Evolutionary conservation across 1,140 invertebrate species (phyloP).

Genomic region (Plectrocnemia conspersa): DNA sequence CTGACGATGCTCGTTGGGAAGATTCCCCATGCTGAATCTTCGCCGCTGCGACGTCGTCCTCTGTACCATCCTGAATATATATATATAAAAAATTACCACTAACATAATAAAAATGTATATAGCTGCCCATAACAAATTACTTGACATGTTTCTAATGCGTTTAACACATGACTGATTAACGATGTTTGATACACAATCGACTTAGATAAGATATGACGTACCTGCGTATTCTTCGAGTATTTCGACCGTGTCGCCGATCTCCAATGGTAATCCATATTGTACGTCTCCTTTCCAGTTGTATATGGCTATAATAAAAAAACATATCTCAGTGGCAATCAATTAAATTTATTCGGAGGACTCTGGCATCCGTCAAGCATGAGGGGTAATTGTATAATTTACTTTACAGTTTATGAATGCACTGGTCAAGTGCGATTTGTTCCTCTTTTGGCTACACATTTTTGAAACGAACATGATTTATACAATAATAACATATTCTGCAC

Average conservation of each 20-base stretch:
- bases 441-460: too few relatives aligned
- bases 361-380: too few relatives aligned
- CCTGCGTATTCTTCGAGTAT: slow-evolving; percentile 84
- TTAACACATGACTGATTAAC: too few relatives aligned
- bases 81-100: slow-evolving; percentile 27
- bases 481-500: too few relatives aligned
- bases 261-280: slow-evolving; percentile 71
- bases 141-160: too few relatives aligned
- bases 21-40: slow-evolving; percentile 77
- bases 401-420: too few relatives aligned
- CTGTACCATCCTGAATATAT: slow-evolving; percentile 77
- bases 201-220: slow-evolving; percentile 38
- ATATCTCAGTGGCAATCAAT: too few relatives aligned
- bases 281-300: slow-evolving; percentile 86
- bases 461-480: too few relatives aligned
- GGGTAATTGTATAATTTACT: too few relatives aligned
- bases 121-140: not conserved
- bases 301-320: slow-evolving; percentile 65
- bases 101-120: not conserved
- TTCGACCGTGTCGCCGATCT: slow-evolving; percentile 87
- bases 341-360: too few relatives aligned
- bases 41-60: slow-evolving; percentile 61
- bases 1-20: slow-evolving; percentile 61
- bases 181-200: too few relatives aligned
- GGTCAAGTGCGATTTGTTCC: too few relatives aligned